These are phyloP conservation scores for Campylomormyrus tamandua DNA, from an alignment of 2,113 vertebrate species.

Conservation along the genomic window DNA sequence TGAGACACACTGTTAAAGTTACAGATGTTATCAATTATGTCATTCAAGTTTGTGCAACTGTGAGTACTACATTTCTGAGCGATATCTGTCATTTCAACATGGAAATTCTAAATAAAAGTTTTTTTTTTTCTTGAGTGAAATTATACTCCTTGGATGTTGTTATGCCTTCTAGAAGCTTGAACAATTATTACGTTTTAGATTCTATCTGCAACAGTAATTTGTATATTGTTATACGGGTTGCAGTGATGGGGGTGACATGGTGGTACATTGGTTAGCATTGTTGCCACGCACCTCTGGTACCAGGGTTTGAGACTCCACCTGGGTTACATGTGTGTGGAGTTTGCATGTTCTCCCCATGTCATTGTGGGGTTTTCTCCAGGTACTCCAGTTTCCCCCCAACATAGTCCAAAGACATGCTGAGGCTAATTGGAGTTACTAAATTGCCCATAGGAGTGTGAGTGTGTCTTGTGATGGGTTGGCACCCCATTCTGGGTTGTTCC, in stretches of 20 bases:
- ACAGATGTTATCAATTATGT: background rate
- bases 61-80: background rate
- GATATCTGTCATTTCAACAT: background rate
- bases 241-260: background rate
- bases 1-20: background rate
- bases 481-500: too few relatives aligned
- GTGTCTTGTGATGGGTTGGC: too few relatives aligned
- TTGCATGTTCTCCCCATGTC: too few relatives aligned
- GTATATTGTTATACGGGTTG: background rate
- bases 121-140: background rate
- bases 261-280: too few relatives aligned
- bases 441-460: too few relatives aligned
- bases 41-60: background rate
- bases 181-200: background rate
- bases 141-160: background rate
- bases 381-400: too few relatives aligned
- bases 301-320: too few relatives aligned
- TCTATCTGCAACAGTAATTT: background rate
- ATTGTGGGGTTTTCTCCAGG: too few relatives aligned
- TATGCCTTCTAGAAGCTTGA: background rate
- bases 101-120: background rate
- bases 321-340: too few relatives aligned
- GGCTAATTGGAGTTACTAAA: too few relatives aligned
- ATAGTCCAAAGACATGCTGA: too few relatives aligned
- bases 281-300: too few relatives aligned